Conservation (phyloP, 2,888 invertebrate species). For the Drosophila prolongata region DNA sequence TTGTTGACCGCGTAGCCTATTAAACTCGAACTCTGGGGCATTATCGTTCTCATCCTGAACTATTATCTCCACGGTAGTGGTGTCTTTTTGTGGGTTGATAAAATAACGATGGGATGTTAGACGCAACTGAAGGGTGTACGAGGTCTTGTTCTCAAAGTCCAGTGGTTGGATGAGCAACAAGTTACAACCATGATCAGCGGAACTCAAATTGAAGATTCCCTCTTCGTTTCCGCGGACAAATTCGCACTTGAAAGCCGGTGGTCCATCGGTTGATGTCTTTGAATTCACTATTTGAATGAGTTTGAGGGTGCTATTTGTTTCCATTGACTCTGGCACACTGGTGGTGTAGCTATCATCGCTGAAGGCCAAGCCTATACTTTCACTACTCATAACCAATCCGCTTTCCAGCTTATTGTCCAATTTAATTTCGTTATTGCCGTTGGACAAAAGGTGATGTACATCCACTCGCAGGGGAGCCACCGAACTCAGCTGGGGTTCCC, state of each 20-base stretch:
- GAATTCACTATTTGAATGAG: conserved; percentile 84
- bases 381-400: conserved; percentile 80
- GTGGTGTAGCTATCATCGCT: conserved; percentile 94
- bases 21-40: conserved; percentile 91
- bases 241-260: conserved; percentile 89
- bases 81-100: conserved; percentile 91
- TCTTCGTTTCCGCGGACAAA: conserved; percentile 90
- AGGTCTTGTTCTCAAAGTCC: conserved; percentile 91
- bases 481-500: conserved; percentile 93
- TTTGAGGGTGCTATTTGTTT: conserved; percentile 83
- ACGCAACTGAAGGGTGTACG: conserved; percentile 91
- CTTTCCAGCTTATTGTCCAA: conserved; percentile 67
- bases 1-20: conserved; percentile 86
- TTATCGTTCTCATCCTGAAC: conserved; percentile 96
- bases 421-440: conserved; percentile 86
- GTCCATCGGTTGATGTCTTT: conserved; percentile 79
- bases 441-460: conserved; percentile 92
- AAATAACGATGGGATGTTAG: conserved; percentile 92
- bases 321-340: conserved; percentile 89
- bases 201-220: conserved; percentile 88
- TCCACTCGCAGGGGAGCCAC: conserved; percentile 92
- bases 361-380: conserved; percentile 90
- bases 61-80: conserved; percentile 91
- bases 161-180: conserved; percentile 89
- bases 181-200: conserved; percentile 93